Evolutionary conservation across 2,888 invertebrate species (phyloP), one percentile per base, ranked within the genome.

Genomic region (Drymonia ruficornis): DNA sequence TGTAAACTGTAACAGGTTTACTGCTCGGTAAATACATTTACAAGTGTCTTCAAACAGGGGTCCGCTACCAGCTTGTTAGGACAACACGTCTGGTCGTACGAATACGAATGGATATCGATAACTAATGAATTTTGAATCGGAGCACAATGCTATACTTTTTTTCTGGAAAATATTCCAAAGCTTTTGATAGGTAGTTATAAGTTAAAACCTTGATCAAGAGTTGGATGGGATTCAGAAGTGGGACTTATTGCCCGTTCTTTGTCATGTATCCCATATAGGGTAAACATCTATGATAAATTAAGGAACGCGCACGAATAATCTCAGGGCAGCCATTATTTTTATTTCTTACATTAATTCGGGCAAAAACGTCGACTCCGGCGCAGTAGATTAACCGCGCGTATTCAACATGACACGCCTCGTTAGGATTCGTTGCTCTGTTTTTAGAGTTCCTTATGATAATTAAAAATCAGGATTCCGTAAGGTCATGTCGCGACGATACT

Each of bases 391-490:
- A 67, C 65, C 56, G 44, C 62, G 66, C 55, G 52, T 55, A 62
- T 71, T 65, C 57, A 58, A 66, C 62, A 61, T 52, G 70, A 51
- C 56, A 65, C 56, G 70, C 55, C 61, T 71, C 65, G 71, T 70
- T 70, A 53, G 49, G 15, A 59, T 48, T 45, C 45, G 52, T 31
- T 31, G 42, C 52, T 68, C 55, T 51, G 55, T 29, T 42, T 50
- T 50, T 65, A 43, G 43, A 23, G 43, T 12, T 19, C 43, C 13
- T 11, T 43, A 19, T 40, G 8, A 16, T 9, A 40, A 16, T 40
- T 16, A 40, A 40, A 16, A 16, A 9, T 40, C 16, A 6, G 16
- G n/a, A 31, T 9, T 36, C 12, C 2, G 34, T 36, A 13, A 12
- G 34, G 12, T 2, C 12, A 13, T n/a, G 2, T 36, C 13, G 12